Percentiles rank a stretch among this genome's conserved stretches.
phyloP scores from a whole-genome alignment of 2,113 vertebrate genomes.

The Myxocyprinus asiaticus region DNA sequence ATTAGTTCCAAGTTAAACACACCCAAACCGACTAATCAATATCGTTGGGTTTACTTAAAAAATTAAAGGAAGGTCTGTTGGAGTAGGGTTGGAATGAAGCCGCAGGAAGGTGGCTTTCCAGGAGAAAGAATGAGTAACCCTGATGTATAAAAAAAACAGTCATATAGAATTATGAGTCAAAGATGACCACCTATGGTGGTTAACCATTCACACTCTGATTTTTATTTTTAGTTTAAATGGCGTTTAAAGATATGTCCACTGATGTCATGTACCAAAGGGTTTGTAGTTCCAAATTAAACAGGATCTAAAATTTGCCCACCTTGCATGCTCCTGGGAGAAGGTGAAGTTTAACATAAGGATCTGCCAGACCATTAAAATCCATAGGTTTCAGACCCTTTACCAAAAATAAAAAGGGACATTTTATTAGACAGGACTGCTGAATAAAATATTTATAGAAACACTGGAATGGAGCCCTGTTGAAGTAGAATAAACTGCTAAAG shows the following conservation, averaged over 20 bases:
- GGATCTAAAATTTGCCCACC: slow-evolving; percentile 66
- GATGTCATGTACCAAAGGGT: neutral
- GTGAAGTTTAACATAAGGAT: slow-evolving; percentile 89
- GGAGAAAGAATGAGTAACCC: no score
- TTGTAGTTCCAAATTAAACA: neutral
- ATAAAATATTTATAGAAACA: neutral
- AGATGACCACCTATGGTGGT: no score
- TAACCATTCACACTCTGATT: no score
- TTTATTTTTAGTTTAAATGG: neutral
- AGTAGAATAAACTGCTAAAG: slow-evolving; percentile 20
- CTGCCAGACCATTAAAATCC: slow-evolving; percentile 88
- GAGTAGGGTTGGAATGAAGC: no score
- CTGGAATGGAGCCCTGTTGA: neutral
- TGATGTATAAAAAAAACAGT: no score
- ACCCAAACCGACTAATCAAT: no score
- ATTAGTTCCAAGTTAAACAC: no score
- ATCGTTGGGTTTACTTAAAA: no score
- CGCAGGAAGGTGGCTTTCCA: no score
- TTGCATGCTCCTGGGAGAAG: slow-evolving; percentile 88
- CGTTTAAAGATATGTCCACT: neutral
- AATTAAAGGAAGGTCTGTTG: no score
- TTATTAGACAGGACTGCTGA: neutral
- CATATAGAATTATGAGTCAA: no score
- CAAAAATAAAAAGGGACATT: neutral
- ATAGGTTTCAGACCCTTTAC: slow-evolving; percentile 85